Evolutionary conservation across 2,797 vertebrate genomes (phyloP).

Genomic region (Paguma larvata): DNA sequence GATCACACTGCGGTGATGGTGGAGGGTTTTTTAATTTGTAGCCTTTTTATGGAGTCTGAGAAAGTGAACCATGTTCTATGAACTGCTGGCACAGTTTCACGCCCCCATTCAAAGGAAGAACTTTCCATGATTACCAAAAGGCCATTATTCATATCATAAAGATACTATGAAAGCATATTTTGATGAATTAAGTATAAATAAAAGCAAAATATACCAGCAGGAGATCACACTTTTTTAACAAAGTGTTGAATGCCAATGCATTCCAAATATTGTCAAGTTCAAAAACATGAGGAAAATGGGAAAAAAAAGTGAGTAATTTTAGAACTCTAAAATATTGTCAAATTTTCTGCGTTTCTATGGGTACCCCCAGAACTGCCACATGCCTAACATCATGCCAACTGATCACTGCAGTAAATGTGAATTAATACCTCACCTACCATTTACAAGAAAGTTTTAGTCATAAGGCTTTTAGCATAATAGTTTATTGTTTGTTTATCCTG

Average conservation of each 20-base stretch:
- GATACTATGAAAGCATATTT: neutral
- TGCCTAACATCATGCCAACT: neutral
- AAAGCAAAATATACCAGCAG: neutral
- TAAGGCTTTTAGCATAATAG: neutral
- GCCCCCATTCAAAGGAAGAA: neutral
- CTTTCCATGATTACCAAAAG: constrained; percentile 14
- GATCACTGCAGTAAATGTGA: neutral
- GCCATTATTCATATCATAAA: neutral
- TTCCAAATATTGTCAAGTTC: neutral
- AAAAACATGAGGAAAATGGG: neutral
- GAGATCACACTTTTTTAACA: neutral
- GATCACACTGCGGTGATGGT: constrained; percentile 13
- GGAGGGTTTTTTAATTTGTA: constrained; percentile 7
- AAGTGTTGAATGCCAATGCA: neutral
- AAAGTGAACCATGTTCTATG: neutral
- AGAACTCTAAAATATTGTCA: neutral
- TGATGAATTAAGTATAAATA: constrained; percentile 56
- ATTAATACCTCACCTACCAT: neutral
- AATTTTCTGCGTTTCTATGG: neutral
- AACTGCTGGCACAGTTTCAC: neutral
- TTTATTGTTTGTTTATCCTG: neutral
- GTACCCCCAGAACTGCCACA: neutral
- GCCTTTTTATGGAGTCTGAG: neutral
- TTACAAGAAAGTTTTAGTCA: neutral
- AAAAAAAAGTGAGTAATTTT: neutral